Evolutionary conservation across 1,140 invertebrate genomes (phyloP), one percentile per base, ranked within the genome.

Genomic region (Macrocentrus cingulum): DNA sequence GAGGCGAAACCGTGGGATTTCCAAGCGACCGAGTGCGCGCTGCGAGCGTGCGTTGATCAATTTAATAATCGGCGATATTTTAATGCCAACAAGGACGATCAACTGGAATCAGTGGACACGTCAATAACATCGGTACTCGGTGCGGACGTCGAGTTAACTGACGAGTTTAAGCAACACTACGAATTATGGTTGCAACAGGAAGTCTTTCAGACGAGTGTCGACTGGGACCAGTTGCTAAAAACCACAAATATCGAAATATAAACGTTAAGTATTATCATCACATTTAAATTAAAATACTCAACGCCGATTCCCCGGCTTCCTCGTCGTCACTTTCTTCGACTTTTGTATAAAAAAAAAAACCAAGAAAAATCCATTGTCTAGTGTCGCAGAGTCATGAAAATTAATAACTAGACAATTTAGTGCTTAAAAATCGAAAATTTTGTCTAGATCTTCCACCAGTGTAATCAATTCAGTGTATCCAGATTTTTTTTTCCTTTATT

Each of bases 1-100:
- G 96, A 99, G 83, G 94, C 95, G 3, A 84, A 94, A 63, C 96
- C 96, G 2, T 98, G 95, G 94, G 97, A 99, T 79, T 99, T 98
- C 73, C 97, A 99, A 83, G 94, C 91, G 20, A 97, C 99, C 79
- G 97, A 99, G 77, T 97, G 94, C 81, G 89, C 93, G 18, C 77
- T 99, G 13, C 85, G 96, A 56, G 88, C 92, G 1, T 92, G 91
- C 64, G 95, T 99, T 2, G 96, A 98, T 81, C 84, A 94, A 37
- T 99, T 99, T 67, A 99, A 99, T 78, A 88, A 90, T 70, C 84
- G 97, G 19, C 84, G 97, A 53, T 99, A 98, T 73, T 80, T 62
- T 56, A 84, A 77, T 67, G 79, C 63, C 65, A 69, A 64, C n/a
- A 72, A 66, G 55, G 81, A 83, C 23, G 77, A 81, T 6, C 92